Base-by-base conservation (phyloP, 2,888 invertebrate genomes). In the Thera obeliscata region DNA sequence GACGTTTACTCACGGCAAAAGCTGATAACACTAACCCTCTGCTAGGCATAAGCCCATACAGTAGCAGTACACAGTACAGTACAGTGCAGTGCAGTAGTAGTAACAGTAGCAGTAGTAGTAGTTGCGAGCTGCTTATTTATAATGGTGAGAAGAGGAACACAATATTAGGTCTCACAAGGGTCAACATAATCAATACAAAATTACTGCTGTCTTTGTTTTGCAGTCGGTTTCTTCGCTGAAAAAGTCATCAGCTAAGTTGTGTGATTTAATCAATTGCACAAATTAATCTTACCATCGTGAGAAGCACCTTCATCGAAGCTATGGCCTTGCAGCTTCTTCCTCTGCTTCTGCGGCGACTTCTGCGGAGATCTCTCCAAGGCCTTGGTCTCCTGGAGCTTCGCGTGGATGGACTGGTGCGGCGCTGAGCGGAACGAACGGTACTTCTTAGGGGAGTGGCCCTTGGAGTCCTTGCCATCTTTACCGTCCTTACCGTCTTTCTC, bases 401-500 rank as follows among this genome's bases (percentile, higher is more conserved):
- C 93, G 80, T 94, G 95, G 88, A 94, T 95, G 70, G 93, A 93
- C 86, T 92, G 95, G 82, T 93, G 94, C 68, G 91, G 95, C 74
- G 94, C 95, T 74, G 87, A 95, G 81, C 92, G 93, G 94, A 94
- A 95, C 35, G 94, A 94, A 43, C 92, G 89, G 81, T 94, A 94
- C 86, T 96, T 96, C 83, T 96, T 95, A 59, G 97, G 96, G 50
- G 96, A 96, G 68, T 87, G 88, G 50, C 95, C 95, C 89, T 97
- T 97, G 76, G 96, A 96, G 81, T 96, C 97, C 88, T 97, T 97
- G 97, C 97, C 96, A 76, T 97, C 97, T 83, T 97, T 97, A 97
- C 97, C 96, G 75, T 97, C 97, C 83, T 97, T 97, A 97, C 97
- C 96, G 76, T 97, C 97, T 83, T 97, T 97, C 83, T 97, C 97